Conservation (phyloP, 2,113 vertebrate species). For the Ardeotis arabs region DNA sequence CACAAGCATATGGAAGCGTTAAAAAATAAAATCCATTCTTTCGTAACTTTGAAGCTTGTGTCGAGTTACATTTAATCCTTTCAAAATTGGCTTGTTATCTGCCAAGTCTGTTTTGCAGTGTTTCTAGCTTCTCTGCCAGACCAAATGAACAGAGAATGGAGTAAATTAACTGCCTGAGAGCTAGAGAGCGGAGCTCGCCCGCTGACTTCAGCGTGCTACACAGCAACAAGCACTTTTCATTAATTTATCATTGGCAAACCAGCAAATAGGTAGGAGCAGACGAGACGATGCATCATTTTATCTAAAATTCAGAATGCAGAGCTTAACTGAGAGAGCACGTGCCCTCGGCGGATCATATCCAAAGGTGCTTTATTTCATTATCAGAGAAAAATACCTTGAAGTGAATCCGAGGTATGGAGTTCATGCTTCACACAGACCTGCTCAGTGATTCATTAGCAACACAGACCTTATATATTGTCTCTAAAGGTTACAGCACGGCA, state of each 20-base stretch:
- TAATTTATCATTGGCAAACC: background rate
- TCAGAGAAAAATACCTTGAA: background rate
- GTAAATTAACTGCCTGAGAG: background rate
- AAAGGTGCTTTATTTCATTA: background rate
- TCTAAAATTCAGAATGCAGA: background rate
- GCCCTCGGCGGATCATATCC: background rate
- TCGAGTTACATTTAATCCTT: background rate
- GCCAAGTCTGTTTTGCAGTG: background rate
- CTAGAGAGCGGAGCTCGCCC: background rate
- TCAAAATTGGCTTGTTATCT: background rate
- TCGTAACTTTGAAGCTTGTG: background rate
- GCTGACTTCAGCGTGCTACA: background rate
- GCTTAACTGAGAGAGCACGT: background rate
- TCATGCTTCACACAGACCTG: background rate
- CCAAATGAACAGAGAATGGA: background rate
- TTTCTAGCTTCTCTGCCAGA: background rate
- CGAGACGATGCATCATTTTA: background rate
- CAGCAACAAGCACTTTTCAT: background rate
- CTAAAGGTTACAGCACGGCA: conserved; percentile 4
- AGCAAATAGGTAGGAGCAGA: background rate
- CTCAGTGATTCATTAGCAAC: background rate
- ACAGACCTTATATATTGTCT: background rate
- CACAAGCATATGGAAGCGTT: background rate
- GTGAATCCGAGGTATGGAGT: background rate
- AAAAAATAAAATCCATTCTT: background rate